phyloP scores from a whole-genome alignment of 2,888 invertebrate species.

The Drosophila cyrtoloma region DNA sequence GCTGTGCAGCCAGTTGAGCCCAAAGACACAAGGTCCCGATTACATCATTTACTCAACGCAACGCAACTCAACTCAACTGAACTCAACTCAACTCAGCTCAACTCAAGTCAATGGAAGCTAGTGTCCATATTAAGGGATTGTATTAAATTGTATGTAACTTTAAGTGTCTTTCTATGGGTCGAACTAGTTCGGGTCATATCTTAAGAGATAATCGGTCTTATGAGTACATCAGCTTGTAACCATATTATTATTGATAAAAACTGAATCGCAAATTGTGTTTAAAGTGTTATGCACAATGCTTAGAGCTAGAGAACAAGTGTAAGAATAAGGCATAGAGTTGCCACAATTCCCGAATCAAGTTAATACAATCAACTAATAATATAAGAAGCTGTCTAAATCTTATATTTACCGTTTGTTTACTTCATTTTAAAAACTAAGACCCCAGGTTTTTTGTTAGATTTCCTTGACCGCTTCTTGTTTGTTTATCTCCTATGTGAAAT shows the following conservation, averaged over 20 bases:
- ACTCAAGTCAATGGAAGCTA: background rate
- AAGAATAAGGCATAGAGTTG: too few relatives aligned
- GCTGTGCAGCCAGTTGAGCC: constrained; percentile 26
- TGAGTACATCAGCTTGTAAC: background rate
- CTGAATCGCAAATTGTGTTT: background rate
- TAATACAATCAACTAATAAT: background rate
- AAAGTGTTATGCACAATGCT: background rate
- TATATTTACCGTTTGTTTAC: too few relatives aligned
- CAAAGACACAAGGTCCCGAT: constrained; percentile 9
- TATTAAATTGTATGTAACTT: background rate
- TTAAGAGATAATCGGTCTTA: background rate
- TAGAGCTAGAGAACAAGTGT: background rate
- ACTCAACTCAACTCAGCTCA: background rate
- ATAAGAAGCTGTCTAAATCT: too few relatives aligned
- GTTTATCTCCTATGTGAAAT: background rate
- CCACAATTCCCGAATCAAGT: background rate
- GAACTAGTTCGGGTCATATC: background rate
- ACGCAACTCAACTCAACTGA: constrained; percentile 7
- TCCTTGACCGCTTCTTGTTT: background rate
- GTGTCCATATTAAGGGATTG: background rate
- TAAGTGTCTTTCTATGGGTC: background rate
- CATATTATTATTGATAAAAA: background rate
- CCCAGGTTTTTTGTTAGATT: too few relatives aligned
- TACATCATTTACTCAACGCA: constrained; percentile 19
- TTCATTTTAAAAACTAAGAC: too few relatives aligned